A percentile compares a stretch with the other conserved stretches of the same genome.
Evolutionary conservation across 2,113 vertebrate genomes (phyloP).

Genomic region (Phyllopteryx taeniolatus): DNA sequence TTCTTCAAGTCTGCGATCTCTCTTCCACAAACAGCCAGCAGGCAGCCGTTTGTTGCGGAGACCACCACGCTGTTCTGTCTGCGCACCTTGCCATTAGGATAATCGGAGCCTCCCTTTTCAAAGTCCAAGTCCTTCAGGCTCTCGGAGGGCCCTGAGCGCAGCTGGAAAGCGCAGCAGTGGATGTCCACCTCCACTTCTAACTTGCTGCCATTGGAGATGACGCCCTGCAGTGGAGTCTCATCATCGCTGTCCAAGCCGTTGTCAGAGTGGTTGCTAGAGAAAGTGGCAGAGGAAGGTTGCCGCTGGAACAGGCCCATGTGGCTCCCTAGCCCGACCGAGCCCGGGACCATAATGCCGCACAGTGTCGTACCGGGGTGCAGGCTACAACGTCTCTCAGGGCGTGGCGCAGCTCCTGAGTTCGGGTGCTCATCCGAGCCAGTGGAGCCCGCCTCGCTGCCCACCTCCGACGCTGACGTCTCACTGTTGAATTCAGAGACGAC

Average conservation of each 20-base stretch:
- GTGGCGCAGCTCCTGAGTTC: constrained; percentile 67
- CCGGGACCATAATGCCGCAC: constrained; percentile 59
- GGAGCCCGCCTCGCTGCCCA: constrained; percentile 95
- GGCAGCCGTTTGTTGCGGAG: constrained; percentile 76
- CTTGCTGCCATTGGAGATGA: constrained; percentile 90
- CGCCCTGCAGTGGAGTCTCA: constrained; percentile 86
- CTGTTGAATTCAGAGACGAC: constrained; percentile 89
- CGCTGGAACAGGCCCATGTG: constrained; percentile 82
- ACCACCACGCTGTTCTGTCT: constrained; percentile 88
- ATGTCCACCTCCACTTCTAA: constrained; percentile 97
- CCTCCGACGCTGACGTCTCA: constrained; percentile 90
- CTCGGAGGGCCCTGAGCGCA: constrained; percentile 63
- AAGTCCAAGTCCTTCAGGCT: constrained; percentile 53
- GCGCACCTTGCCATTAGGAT: constrained; percentile 71
- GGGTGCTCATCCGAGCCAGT: constrained; percentile 91
- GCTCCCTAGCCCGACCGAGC: constrained; percentile 34
- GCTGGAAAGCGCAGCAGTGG: constrained; percentile 86
- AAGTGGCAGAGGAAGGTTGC: constrained; percentile 87
- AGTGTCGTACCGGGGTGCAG: constrained; percentile 81
- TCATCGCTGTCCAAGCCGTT: constrained; percentile 94
- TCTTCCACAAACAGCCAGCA: constrained; percentile 75
- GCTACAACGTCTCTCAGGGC: constrained; percentile 87
- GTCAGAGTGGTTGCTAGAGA: constrained; percentile 94
- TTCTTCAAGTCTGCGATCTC: constrained; percentile 87
- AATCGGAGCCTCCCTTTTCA: constrained; percentile 66